Evolutionary conservation across 2,113 vertebrate genomes (phyloP), one percentile per base, ranked within the genome.

Genomic region (Tachysurus vachellii): DNA sequence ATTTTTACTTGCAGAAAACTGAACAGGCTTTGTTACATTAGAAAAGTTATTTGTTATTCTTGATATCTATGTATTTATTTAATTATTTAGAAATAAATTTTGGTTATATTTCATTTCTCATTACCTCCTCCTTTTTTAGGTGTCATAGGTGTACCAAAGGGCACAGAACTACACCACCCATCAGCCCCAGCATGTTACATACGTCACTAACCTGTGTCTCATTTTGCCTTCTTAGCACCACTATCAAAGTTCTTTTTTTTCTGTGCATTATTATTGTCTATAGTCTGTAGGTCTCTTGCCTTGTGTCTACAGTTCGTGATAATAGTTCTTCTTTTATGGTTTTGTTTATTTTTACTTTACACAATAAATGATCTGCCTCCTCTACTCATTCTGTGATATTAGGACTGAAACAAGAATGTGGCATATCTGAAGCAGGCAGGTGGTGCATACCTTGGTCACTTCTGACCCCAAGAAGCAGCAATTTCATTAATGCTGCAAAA

Each of bases 401-500:
- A 47, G 44, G 62, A 28, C 12, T 68, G 28, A 68, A 68, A 68
- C n/a, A 28, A 17, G 66, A 28, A 68, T 36, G 36, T 36, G 36
- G 36, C 36, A 36, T 36, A 36, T 36, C 36, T 36, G 36, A 36
- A 36, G 36, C 36, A 31, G 66, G 82, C 68, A 76, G 68, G 57
- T 88, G 88, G 47, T 16, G 31, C 42, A 64, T 57, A 28, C 59
- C 68, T 76, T 28, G 17, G 12, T 19, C 44, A 57, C n/a, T 85
- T 89, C 82, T 83, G 73, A 85, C 88, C 57, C 21, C 21, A 31
- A 19, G 59, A 77, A 84, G 64, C 84, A 68, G 87, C 56, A 75
- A 31, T 87, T 85, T 89, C 66, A 89, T 87, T 87, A 87, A 73
- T 57, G 57, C n/a, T 13, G 68, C 80, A 76, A 85, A 85, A 82